These are phyloP conservation scores for Bombus confusus DNA, from an alignment of 1,140 invertebrate genomes.

Conservation along the genomic window DNA sequence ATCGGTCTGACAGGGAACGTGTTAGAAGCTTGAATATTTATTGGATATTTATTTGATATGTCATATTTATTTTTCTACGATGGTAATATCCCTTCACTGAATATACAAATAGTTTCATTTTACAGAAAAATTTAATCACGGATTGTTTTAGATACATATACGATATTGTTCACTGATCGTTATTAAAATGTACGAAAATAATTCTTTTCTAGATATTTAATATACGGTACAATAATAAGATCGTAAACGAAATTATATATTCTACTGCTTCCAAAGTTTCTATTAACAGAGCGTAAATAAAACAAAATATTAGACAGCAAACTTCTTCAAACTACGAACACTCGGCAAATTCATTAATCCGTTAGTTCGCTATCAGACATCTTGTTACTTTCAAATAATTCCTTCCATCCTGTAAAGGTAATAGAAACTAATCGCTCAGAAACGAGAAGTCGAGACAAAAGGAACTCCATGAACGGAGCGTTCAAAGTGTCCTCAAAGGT, in stretches of 20 bases:
- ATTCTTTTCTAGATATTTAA: background rate
- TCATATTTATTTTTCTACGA: background rate
- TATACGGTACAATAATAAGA: background rate
- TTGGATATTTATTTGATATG: background rate
- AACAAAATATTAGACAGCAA: too few species aligned
- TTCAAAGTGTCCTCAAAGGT: background rate
- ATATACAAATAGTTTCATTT: background rate
- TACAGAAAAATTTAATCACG: background rate
- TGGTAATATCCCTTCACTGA: background rate
- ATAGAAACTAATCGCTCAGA: background rate
- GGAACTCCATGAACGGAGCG: background rate
- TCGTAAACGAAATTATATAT: background rate
- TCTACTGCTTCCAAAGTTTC: background rate
- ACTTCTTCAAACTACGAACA: too few species aligned
- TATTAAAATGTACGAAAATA: background rate
- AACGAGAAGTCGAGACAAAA: background rate
- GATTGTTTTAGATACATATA: background rate
- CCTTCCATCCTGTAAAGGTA: background rate
- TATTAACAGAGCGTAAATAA: too few species aligned
- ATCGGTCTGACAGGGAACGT: background rate
- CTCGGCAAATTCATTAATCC: too few species aligned
- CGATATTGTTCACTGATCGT: background rate
- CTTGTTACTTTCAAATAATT: background rate
- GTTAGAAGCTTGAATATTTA: background rate
- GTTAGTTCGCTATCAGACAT: background rate